Base-by-base conservation (phyloP, 1,140 invertebrate genomes). In the Manduca sexta region DNA sequence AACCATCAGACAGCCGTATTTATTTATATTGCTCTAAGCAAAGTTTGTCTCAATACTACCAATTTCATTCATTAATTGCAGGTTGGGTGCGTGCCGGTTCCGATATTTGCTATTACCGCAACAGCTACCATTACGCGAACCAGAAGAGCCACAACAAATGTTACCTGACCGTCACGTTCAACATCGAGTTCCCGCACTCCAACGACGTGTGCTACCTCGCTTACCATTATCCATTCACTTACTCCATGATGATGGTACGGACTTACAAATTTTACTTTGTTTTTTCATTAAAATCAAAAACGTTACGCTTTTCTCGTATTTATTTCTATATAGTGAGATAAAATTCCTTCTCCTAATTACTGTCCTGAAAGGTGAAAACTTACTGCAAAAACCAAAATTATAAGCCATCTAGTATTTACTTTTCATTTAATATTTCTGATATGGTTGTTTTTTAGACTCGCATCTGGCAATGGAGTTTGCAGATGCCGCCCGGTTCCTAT, bases 191-290 rank as follows among this genome's bases (percentile, higher is more conserved):
- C 76, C 90, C 90, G 10, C 91, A 96, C 77, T 79, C 84, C 17
- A 88, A 91, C 55, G 96, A 97, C 75, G 88, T 96, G 13, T 95
- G 93, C 69, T 98, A 97, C 76, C 74, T 98, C 43, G 95, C 95
- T 1, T 98, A 97, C 74, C 95, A 97, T 78, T 97, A 93, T 76
- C 96, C 96, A 0, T 97, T 95, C 72, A 95, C 95, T 0, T 97
- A 95, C 74, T 92, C 93, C 8, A 90, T 90, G 66, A 80, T 97
- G 56, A 86, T 93, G 88, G 92, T 92, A 57, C 73, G 86, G n/a
- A n/a, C n/a, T n/a, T n/a, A n/a, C n/a, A n/a, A n/a, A n/a, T n/a
- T n/a, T n/a, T n/a, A n/a, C n/a, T n/a, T n/a, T n/a, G n/a, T n/a
- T n/a, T n/a, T n/a, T n/a, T n/a, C n/a, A n/a, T n/a, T n/a, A n/a